phyloP scores from a whole-genome alignment of 2,797 vertebrate species.

The Moxostoma hubbsi region DNA sequence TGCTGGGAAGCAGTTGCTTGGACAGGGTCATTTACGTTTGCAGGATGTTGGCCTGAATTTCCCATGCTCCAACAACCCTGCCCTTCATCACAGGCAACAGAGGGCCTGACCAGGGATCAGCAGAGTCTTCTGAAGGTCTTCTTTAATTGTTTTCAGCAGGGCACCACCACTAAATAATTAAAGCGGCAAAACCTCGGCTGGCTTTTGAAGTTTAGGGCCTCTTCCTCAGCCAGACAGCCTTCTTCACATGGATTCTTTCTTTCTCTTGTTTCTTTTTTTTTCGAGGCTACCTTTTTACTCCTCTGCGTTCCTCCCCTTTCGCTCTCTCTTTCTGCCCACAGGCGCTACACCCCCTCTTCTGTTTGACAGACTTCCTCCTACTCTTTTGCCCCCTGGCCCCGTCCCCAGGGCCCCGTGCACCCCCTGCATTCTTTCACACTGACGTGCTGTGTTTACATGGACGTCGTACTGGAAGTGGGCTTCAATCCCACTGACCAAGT shows the following conservation, averaged over 20 bases:
- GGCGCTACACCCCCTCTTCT: slow-evolving; percentile 49
- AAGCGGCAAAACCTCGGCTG: slow-evolving; percentile 14
- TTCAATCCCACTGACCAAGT: slow-evolving; percentile 12
- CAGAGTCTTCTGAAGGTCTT: slow-evolving; percentile 22
- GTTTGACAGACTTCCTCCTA: slow-evolving; percentile 61
- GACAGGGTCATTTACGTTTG: slow-evolving; percentile 1
- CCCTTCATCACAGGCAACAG: slow-evolving; percentile 72
- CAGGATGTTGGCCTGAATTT: slow-evolving; percentile 28
- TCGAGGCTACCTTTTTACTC: slow-evolving; percentile 50
- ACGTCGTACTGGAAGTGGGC: slow-evolving; percentile 52
- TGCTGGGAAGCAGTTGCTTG: neutral
- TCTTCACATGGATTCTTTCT: slow-evolving; percentile 50
- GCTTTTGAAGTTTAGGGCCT: slow-evolving; percentile 56
- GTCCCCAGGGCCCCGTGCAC: slow-evolving; percentile 69
- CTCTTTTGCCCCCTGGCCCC: slow-evolving; percentile 60
- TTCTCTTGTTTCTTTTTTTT: slow-evolving; percentile 51
- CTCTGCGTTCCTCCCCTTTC: slow-evolving; percentile 7
- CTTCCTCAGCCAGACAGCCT: slow-evolving; percentile 51
- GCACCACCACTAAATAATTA: slow-evolving; percentile 41
- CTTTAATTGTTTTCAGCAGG: slow-evolving; percentile 73
- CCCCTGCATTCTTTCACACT: slow-evolving; percentile 76
- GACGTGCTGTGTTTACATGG: slow-evolving; percentile 79
- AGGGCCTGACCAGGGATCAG: slow-evolving; percentile 61
- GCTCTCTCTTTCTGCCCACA: slow-evolving; percentile 49
- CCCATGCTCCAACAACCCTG: slow-evolving; percentile 52